These are phyloP conservation scores for Sylvia borin DNA, from an alignment of 2,797 vertebrate genomes.

Conservation along the genomic window DNA sequence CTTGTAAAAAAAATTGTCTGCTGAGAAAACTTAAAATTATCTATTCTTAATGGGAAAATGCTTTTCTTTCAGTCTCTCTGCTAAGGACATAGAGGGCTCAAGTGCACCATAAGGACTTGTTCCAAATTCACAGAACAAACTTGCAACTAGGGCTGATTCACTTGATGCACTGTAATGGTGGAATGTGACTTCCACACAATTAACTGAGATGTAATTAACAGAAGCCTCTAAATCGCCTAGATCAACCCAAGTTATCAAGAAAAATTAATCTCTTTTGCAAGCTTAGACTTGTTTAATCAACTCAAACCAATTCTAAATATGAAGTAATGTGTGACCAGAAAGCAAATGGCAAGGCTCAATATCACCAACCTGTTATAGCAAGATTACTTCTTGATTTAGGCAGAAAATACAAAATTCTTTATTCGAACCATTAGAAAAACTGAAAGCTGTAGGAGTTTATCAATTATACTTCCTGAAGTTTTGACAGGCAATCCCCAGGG, in stretches of 20 bases:
- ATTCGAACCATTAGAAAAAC: neutral
- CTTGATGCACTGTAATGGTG: neutral
- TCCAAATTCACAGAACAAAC: neutral
- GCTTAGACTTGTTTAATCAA: neutral
- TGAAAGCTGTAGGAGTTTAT: neutral
- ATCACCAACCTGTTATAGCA: neutral
- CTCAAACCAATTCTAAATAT: neutral
- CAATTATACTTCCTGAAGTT: neutral
- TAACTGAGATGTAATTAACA: neutral
- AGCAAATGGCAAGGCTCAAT: neutral
- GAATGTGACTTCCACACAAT: neutral
- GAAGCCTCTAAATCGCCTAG: neutral
- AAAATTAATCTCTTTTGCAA: neutral
- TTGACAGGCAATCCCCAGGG: neutral
- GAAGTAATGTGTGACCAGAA: neutral
- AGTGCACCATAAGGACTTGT: fast-evolving
- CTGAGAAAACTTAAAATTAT: neutral
- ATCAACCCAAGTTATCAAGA: neutral
- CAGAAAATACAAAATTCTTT: neutral
- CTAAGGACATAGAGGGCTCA: neutral
- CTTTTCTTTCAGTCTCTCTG: neutral
- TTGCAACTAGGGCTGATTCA: neutral
- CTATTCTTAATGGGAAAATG: neutral
- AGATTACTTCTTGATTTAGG: neutral
- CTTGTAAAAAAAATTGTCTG: neutral